These are phyloP conservation scores for Aplysia californica DNA, from an alignment of 1,140 invertebrate species.

Conservation along the genomic window DNA sequence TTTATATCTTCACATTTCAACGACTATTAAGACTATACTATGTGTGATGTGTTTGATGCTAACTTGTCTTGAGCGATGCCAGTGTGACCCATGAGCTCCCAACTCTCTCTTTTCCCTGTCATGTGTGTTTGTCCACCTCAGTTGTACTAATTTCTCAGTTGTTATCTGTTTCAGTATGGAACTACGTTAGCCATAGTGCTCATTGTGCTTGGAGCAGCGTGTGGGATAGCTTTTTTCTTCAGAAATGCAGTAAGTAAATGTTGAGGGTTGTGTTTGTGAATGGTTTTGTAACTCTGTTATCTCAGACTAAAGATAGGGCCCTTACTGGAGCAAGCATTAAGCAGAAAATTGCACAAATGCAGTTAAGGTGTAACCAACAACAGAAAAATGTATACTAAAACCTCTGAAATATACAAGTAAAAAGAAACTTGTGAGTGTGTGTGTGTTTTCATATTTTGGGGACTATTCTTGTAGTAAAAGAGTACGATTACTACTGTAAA, in stretches of 20 bases:
- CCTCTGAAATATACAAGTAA: too few relatives aligned
- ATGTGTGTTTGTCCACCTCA: background rate
- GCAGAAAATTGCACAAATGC: background rate
- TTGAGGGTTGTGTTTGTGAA: background rate
- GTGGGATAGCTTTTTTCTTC: constrained; percentile 53
- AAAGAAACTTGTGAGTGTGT: too few relatives aligned
- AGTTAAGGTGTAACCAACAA: background rate
- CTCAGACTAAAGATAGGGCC: background rate
- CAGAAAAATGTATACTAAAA: too few relatives aligned
- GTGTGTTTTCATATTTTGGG: too few relatives aligned
- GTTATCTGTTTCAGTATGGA: constrained; percentile 53
- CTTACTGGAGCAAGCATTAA: background rate
- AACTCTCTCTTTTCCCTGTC: background rate
- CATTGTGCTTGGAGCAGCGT: constrained; percentile 45
- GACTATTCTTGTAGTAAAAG: too few relatives aligned
- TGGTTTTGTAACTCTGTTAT: background rate
- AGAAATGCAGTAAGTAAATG: constrained; percentile 52
- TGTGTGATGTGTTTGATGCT: background rate
- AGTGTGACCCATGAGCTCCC: too few relatives aligned
- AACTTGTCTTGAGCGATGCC: background rate
- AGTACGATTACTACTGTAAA: too few relatives aligned
- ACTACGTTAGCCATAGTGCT: constrained; percentile 55
- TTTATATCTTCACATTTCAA: background rate
- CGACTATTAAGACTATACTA: background rate
- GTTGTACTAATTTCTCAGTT: background rate